Evolutionary conservation across 2,113 vertebrate species (phyloP).

Genomic region (Pluvianellus socialis): DNA sequence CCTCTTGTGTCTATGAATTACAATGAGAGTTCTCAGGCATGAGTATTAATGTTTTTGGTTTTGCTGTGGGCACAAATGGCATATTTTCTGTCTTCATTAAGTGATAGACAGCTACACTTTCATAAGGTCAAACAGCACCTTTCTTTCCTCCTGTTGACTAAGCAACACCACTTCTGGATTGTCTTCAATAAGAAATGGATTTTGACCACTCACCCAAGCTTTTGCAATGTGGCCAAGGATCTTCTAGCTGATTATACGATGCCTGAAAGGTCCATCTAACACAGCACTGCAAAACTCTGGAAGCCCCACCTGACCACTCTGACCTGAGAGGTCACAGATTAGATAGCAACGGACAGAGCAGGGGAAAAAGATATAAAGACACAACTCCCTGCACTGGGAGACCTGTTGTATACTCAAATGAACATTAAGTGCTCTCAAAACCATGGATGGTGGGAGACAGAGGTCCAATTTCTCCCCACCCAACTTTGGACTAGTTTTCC

Average conservation of each 20-base stretch:
- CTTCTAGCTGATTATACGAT: neutral
- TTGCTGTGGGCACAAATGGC: neutral
- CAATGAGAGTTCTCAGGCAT: neutral
- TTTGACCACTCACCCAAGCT: neutral
- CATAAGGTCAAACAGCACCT: neutral
- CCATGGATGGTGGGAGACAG: neutral
- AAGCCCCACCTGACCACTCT: neutral
- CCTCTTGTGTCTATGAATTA: neutral
- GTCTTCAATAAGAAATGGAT: neutral
- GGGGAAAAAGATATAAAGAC: fast-evolving
- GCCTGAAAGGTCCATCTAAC: neutral
- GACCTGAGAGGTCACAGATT: neutral
- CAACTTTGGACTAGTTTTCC: neutral
- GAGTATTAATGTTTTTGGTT: neutral
- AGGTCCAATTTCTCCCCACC: neutral
- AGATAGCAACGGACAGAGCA: neutral
- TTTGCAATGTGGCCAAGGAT: neutral
- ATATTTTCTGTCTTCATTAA: neutral
- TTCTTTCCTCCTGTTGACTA: neutral
- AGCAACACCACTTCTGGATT: neutral
- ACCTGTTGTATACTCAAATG: neutral
- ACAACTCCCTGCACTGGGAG: neutral
- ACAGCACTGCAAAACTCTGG: neutral
- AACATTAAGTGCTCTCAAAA: neutral
- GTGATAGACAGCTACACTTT: neutral